These are phyloP conservation scores for Lycocorax pyrrhopterus DNA, from an alignment of 2,113 vertebrate species.

Conservation along the genomic window DNA sequence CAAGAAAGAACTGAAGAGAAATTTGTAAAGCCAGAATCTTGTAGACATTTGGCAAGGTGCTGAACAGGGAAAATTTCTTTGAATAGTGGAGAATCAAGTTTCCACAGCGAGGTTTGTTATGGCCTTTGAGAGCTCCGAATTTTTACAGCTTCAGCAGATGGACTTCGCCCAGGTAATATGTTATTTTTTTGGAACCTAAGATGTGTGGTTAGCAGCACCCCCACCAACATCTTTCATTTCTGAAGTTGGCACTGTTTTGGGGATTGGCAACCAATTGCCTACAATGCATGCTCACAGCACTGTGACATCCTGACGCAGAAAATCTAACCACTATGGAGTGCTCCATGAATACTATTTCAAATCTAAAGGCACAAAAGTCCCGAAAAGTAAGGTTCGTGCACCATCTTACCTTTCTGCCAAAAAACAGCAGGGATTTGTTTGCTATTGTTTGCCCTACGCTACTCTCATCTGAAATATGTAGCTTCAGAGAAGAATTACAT, in stretches of 20 bases:
- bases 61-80: conserved; percentile 47
- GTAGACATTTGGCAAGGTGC: conserved; percentile 31
- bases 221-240: conserved; percentile 57
- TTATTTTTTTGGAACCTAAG: conserved; percentile 51
- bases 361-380: not conserved
- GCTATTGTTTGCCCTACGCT: not conserved
- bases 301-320: conserved; percentile 40
- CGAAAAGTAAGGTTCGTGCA: not conserved
- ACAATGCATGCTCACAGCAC: not conserved
- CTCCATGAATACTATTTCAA: not conserved
- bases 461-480: not conserved
- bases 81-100: conserved; percentile 48
- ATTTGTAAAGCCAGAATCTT: conserved; percentile 13
- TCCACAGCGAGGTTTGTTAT: conserved; percentile 58
- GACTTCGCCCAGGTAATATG: conserved; percentile 62
- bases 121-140: conserved; percentile 41
- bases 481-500: not conserved
- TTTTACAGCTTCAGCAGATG: conserved; percentile 68
- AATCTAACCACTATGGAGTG: not conserved
- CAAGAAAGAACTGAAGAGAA: not conserved
- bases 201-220: conserved; percentile 60
- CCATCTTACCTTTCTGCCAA: not conserved
- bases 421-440: not conserved
- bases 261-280: conserved; percentile 44
- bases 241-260: conserved; percentile 32